phyloP scores from a whole-genome alignment of 2,113 vertebrate genomes.

The Podilymbus podiceps region DNA sequence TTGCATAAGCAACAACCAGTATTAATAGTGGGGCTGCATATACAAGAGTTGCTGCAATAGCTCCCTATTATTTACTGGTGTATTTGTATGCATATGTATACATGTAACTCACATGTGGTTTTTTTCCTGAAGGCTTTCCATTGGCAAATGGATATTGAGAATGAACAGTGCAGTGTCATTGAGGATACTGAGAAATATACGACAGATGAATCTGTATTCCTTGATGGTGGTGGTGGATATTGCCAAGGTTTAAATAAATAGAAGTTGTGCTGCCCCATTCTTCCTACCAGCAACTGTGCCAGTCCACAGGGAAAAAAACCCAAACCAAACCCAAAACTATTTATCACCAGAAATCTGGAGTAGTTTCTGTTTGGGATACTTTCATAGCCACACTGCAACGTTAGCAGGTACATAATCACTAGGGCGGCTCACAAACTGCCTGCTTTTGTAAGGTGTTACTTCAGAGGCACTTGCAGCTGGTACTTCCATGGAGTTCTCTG shows the following conservation, averaged over 20 bases:
- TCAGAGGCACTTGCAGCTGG: background rate
- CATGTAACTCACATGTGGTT: accelerated
- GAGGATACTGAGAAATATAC: background rate
- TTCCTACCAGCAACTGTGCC: background rate
- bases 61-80: background rate
- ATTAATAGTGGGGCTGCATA: background rate
- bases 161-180: background rate
- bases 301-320: background rate
- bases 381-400: background rate
- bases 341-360: background rate
- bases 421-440: background rate
- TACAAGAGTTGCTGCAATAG: background rate
- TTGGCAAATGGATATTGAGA: background rate
- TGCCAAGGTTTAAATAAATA: background rate
- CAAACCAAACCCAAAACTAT: background rate
- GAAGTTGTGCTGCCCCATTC: background rate
- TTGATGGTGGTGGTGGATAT: background rate
- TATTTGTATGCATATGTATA: accelerated
- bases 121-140: background rate
- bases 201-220: background rate
- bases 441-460: background rate
- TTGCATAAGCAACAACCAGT: background rate
- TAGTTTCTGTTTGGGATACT: background rate
- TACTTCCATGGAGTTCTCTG: background rate
- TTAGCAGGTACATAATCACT: background rate